Conservation (phyloP, 64 coral and sea anemone genomes). For the Cladopsammia gracilis region DNA sequence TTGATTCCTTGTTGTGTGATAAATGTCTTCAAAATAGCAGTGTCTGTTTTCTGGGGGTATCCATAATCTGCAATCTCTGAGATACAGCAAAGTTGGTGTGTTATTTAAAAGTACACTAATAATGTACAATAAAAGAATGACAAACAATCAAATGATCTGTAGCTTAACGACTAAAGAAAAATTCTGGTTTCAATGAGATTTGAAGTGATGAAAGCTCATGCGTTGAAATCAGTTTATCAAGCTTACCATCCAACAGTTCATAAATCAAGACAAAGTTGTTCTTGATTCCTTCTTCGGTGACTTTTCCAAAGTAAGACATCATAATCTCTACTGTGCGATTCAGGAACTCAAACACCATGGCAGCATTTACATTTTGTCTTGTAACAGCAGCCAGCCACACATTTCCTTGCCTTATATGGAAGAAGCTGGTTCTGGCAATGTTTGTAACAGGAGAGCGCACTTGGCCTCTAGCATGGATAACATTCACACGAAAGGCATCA, state of each 20-base stretch:
- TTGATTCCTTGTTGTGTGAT: conserved; percentile 99
- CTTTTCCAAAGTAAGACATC: conserved; percentile 99
- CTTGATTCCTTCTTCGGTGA: conserved; percentile 98
- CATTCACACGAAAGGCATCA: conserved; percentile 99
- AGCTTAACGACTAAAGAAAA: too few species aligned
- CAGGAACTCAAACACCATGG: conserved; percentile 98
- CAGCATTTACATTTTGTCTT: conserved; percentile 99
- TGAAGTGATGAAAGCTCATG: too few species aligned
- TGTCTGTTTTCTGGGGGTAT: conserved; percentile 99
- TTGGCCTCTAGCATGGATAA: conserved; percentile 97
- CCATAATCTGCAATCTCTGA: conserved; percentile 99
- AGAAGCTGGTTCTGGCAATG: conserved; percentile 99
- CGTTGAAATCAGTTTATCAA: background rate
- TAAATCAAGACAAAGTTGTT: conserved; percentile 99
- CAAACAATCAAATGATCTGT: too few species aligned
- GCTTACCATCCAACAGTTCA: conserved; percentile 98
- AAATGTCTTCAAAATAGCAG: conserved; percentile 98
- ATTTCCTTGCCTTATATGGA: conserved; percentile 98
- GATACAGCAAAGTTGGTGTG: background rate
- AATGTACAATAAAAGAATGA: background rate
- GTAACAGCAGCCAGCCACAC: conserved; percentile 98
- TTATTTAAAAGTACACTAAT: background rate
- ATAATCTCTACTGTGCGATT: conserved; percentile 96
- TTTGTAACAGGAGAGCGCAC: conserved; percentile 98
- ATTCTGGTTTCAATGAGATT: too few species aligned